Conservation (phyloP, 2,888 invertebrate genomes). For the Saturnia pavonia region DNA sequence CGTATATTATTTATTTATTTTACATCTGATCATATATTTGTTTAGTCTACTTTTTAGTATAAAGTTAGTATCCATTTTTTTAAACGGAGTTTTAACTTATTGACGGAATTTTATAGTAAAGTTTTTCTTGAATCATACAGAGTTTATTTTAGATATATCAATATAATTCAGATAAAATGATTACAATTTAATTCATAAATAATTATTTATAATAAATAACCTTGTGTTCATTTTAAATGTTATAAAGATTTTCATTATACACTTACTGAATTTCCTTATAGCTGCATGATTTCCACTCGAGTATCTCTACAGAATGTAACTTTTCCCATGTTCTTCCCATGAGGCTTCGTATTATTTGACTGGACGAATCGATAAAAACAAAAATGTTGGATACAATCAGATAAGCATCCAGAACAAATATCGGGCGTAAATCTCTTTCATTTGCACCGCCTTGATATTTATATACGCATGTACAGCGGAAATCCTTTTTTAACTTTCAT, state of each 20-base stretch:
- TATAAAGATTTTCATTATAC: background rate
- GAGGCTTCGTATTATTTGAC: conserved; percentile 41
- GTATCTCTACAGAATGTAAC: conserved; percentile 22
- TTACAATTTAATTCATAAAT: no score
- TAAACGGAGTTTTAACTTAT: no score
- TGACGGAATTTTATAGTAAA: no score
- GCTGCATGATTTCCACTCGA: background rate
- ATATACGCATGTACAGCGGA: background rate
- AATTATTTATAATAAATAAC: background rate
- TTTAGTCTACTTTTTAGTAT: no score
- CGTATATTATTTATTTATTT: no score
- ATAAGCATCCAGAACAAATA: background rate
- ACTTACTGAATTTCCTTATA: background rate
- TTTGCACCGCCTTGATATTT: background rate
- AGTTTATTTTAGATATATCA: no score
- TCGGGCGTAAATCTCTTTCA: background rate
- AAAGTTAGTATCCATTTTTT: no score
- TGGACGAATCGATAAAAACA: conserved; percentile 42
- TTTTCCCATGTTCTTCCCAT: conserved; percentile 22
- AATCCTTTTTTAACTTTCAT: background rate
- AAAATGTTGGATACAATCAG: conserved; percentile 18
- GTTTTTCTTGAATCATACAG: no score
- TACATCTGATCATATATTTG: no score
- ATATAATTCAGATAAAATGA: no score
- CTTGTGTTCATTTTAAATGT: background rate